Evolutionary conservation across 92 coral and sea anemone genomes (phyloP).

Genomic region (Phenganax stokvisi): DNA sequence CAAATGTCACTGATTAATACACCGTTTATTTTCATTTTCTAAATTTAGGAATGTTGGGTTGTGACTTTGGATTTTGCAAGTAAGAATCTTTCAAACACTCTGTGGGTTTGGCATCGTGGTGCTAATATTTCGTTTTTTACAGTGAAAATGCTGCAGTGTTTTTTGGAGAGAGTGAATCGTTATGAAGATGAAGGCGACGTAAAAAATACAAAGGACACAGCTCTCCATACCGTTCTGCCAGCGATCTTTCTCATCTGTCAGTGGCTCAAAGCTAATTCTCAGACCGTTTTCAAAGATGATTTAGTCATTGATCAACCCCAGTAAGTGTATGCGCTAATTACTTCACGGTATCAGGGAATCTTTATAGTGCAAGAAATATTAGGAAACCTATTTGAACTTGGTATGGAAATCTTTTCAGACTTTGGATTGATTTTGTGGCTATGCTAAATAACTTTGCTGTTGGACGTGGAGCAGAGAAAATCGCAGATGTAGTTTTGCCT

Average conservation of each 20-base stretch:
- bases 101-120: not conserved
- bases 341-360: not conserved
- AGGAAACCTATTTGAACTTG: not conserved
- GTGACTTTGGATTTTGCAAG: slow-evolving; percentile 74
- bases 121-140: not conserved
- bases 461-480: slow-evolving; percentile 47
- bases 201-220: not conserved
- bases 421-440: slow-evolving; percentile 79
- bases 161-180: not conserved
- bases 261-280: slow-evolving; percentile 68
- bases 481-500: slow-evolving; percentile 72
- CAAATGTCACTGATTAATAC: not conserved
- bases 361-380: not conserved
- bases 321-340: not conserved
- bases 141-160: slow-evolving; percentile 25
- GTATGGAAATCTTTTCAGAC: slow-evolving; percentile 37
- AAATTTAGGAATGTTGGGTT: slow-evolving; percentile 64
- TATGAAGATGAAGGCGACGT: slow-evolving; percentile 12
- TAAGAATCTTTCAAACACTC: slow-evolving; percentile 18
- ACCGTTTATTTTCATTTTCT: not conserved
- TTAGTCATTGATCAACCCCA: slow-evolving; percentile 34
- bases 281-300: slow-evolving; percentile 66
- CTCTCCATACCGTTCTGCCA: slow-evolving; percentile 39
- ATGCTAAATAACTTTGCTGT: slow-evolving; percentile 61
- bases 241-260: slow-evolving; percentile 72